Evolutionary conservation across 37 sponge, comb jelly and placozoan species (phyloP), one percentile per base, ranked within the genome.

Genomic region (Diacarnus erythraeanus): DNA sequence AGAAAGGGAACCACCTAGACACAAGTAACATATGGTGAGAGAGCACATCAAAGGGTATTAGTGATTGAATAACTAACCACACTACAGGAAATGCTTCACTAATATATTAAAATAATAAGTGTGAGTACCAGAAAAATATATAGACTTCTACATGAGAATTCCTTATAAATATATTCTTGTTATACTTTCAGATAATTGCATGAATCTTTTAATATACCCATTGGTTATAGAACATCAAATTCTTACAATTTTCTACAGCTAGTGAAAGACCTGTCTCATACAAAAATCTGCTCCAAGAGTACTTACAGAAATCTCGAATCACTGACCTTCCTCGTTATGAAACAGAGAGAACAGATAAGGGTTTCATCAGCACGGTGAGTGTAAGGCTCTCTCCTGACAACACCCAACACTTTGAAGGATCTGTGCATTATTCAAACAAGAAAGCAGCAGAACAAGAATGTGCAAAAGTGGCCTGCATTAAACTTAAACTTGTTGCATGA

Each of bases 241-340:
- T n/a, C n/a, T n/a, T n/a, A n/a, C n/a, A n/a, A n/a, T n/a, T 12
- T 47, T 47, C 51, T 27, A 4, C 69, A 69, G 57, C 15, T 57
- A 26, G 71, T 33, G 26, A 38, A 57, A 26, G 54, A 3, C 18
- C 6, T 27, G 25, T 65, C 3, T 82, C 83, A 17, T 88, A 74
- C 79, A 88, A 88, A 69, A 78, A 82, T 36, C 65, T 74, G 4
- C 79, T 88, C 25, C 89, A 88, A 73, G 89, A 88, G 70, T 75
- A 82, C 58, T 0, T 26, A 22, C 83, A 82, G 66, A 88, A 82
- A 79, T 2, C 36, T 12, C n/a, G 47, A 15, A 34, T 59, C 31
- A 22, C 61, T 61, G 23, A 66, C 29, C 71, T 77, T 3, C 89
- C 89, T 1, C 47, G 40, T 36, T 88, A 83, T 69, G 34, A 37